These are phyloP conservation scores for Agrotis clavis DNA, from an alignment of 2,888 invertebrate species.

Conservation along the genomic window DNA sequence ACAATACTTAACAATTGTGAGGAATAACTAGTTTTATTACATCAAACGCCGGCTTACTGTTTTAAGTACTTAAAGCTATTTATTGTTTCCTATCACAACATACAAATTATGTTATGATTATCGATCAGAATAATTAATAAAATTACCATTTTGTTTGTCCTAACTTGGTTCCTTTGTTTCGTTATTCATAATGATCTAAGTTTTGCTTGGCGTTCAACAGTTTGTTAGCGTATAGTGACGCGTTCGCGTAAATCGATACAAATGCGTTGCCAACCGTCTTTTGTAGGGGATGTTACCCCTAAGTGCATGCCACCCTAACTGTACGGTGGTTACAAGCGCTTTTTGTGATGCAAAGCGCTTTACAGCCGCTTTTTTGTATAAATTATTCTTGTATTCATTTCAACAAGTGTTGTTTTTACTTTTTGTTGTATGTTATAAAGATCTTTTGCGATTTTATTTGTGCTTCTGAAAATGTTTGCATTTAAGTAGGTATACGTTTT, in stretches of 20 bases:
- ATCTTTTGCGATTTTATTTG: conserved; percentile 1
- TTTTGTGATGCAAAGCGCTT: conserved; percentile 70
- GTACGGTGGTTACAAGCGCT: conserved; percentile 69
- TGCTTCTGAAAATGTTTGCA: too few species aligned
- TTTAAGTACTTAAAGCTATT: background rate
- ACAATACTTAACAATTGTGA: background rate
- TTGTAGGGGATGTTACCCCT: conserved; percentile 81
- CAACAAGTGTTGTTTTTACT: conserved; percentile 7
- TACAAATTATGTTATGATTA: background rate
- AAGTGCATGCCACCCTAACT: conserved; percentile 74
- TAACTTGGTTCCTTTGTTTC: conserved; percentile 11
- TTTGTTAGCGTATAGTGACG: conserved; percentile 59
- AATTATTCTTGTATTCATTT: conserved; percentile 23
- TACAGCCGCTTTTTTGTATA: conserved; percentile 57
- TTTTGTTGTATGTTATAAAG: background rate
- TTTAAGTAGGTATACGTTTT: too few species aligned
- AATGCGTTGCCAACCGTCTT: conserved; percentile 85
- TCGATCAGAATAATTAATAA: conserved; percentile 15
- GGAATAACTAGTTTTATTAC: background rate
- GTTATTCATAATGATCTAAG: conserved; percentile 27
- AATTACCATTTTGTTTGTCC: background rate
- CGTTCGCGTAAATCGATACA: conserved; percentile 78
- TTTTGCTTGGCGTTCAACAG: conserved; percentile 44
- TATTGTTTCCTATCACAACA: too few species aligned
- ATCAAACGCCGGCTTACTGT: background rate